Evolutionary conservation across 2,797 vertebrate species (phyloP).

Genomic region (Gymnoscopelus microlampas): DNA sequence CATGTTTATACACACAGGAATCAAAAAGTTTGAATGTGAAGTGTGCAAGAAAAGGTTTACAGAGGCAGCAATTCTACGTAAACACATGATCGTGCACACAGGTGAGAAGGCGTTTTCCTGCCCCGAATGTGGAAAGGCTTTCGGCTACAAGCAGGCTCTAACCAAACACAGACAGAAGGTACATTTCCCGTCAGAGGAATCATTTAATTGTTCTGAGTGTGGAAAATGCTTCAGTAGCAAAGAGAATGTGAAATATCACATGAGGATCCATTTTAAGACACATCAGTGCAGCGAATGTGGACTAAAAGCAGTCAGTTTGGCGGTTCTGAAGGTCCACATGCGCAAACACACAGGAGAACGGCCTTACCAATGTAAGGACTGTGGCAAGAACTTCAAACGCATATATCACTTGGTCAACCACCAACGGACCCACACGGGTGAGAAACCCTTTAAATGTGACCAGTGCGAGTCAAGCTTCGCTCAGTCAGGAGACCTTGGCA

Average conservation of each 20-base stretch:
- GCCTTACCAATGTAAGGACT: constrained; percentile 1
- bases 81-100: constrained; percentile 1
- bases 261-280: neutral
- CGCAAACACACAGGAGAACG: constrained; percentile 1
- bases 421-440: neutral
- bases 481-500: neutral
- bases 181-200: neutral
- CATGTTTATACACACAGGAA: neutral
- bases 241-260: neutral
- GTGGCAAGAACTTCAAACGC: constrained; percentile 6
- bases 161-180: neutral
- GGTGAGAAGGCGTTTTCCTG: constrained; percentile 12
- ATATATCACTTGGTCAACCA: neutral
- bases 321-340: constrained; percentile 9
- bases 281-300: constrained; percentile 7
- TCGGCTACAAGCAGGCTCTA: neutral
- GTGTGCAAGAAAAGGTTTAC: constrained; percentile 1
- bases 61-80: neutral
- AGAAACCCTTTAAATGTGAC: constrained; percentile 1
- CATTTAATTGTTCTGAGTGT: constrained; percentile 5
- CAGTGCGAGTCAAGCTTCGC: neutral
- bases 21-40: neutral
- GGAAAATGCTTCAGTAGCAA: neutral
- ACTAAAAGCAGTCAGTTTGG: neutral
- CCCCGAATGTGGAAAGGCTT: neutral